phyloP scores from a whole-genome alignment of 1,140 invertebrate genomes.

The Chelonus insularis region DNA sequence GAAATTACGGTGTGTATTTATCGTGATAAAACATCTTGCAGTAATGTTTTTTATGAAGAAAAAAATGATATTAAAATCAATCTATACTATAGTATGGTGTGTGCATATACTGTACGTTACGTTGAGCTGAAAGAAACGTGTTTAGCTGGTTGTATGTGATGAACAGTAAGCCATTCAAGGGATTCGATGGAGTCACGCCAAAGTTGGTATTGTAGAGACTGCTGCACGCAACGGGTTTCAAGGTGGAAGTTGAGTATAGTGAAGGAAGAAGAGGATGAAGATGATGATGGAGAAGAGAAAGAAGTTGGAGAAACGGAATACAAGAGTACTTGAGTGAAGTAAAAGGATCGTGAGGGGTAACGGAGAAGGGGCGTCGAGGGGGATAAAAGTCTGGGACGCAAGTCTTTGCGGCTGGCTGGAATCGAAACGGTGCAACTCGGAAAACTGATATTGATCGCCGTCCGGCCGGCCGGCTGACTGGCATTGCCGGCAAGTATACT shows the following conservation, averaged over 20 bases:
- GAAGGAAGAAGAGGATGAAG: neutral
- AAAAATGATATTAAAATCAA: too few relatives aligned
- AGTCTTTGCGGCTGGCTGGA: constrained; percentile 31
- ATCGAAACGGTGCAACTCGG: constrained; percentile 35
- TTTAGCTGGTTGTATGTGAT: neutral
- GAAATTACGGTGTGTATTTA: too few relatives aligned
- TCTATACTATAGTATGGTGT: neutral
- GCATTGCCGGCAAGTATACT: neutral
- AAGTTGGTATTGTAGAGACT: constrained; percentile 1
- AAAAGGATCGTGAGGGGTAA: neutral
- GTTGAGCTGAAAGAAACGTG: neutral
- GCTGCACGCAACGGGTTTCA: constrained; percentile 21
- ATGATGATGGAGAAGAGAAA: neutral
- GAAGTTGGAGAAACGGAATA: neutral
- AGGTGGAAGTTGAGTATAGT: constrained; percentile 11
- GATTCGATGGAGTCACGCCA: constrained; percentile 7
- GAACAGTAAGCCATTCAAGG: constrained; percentile 13
- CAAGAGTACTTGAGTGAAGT: too few relatives aligned
- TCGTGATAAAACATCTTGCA: too few relatives aligned
- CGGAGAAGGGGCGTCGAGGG: constrained; percentile 1
- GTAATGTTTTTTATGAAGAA: too few relatives aligned
- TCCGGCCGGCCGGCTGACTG: constrained; percentile 10
- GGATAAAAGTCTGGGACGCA: neutral
- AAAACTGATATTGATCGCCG: constrained; percentile 37
- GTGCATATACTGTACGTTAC: neutral